These are phyloP conservation scores for Sebastes cheni DNA, from an alignment of 2,797 vertebrate genomes.

Conservation along the genomic window DNA sequence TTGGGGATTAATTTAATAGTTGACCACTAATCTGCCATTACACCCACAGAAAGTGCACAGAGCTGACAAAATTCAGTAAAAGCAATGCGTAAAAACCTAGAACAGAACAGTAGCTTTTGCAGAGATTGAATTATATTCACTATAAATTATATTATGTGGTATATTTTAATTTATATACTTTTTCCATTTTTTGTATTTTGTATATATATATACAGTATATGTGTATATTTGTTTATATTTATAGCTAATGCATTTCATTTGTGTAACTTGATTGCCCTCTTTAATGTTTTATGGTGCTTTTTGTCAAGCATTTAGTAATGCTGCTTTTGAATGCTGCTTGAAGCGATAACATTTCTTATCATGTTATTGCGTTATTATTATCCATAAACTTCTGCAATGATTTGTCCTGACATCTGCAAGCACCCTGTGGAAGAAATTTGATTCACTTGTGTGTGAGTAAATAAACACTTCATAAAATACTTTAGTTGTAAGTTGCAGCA, in stretches of 20 bases:
- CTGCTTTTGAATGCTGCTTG: background rate
- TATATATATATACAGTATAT: background rate
- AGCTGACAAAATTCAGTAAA: background rate
- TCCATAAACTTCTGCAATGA: background rate
- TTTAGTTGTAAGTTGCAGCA: background rate
- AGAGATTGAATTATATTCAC: background rate
- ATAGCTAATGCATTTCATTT: background rate
- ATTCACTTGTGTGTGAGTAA: background rate
- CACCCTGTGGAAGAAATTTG: background rate
- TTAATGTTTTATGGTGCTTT: background rate
- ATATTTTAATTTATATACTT: background rate
- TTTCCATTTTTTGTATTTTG: background rate
- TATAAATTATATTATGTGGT: background rate
- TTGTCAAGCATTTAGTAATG: too few species aligned
- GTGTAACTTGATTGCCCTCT: background rate
- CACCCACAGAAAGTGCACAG: background rate
- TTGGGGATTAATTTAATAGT: background rate
- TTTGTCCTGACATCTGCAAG: background rate
- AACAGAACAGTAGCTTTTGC: background rate
- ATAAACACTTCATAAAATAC: background rate
- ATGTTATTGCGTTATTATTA: background rate
- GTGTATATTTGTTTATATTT: background rate
- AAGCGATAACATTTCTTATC: background rate
- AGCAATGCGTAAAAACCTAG: background rate
- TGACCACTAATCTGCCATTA: background rate